A percentile compares a stretch with the other conserved stretches of the same genome.
These are phyloP conservation scores for Aix galericulata DNA, from an alignment of 2,113 vertebrate species.

Conservation along the genomic window DNA sequence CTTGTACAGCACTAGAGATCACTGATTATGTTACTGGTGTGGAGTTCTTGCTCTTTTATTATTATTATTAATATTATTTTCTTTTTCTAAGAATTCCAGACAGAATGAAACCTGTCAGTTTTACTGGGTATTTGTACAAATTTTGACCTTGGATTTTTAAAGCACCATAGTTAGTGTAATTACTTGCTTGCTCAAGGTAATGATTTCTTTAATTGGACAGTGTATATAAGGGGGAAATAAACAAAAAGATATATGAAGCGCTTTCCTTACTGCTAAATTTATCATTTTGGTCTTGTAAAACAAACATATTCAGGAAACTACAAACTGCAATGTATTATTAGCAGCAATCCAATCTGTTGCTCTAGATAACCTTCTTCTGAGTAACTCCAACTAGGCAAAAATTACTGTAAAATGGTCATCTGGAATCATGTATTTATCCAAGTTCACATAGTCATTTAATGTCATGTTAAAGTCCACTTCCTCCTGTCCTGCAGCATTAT, in stretches of 20 bases:
- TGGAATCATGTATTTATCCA: neutral
- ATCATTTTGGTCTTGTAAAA: neutral
- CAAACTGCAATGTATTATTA: conserved; percentile 24
- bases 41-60: neutral
- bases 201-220: neutral
- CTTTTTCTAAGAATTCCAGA: neutral
- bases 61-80: no score
- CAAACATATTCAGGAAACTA: conserved; percentile 44
- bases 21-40: neutral
- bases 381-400: neutral
- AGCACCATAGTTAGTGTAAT: neutral
- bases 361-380: neutral
- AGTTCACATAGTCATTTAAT: neutral
- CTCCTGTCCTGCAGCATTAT: neutral
- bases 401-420: neutral
- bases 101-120: neutral
- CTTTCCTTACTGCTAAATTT: neutral
- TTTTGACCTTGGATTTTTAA: neutral
- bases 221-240: neutral
- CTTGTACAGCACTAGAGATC: neutral
- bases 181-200: neutral
- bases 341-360: conserved; percentile 9
- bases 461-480: neutral
- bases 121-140: neutral
- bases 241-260: neutral